Evolutionary conservation across 2,888 invertebrate species (phyloP).

Genomic region (Yponomeuta plumbellus): DNA sequence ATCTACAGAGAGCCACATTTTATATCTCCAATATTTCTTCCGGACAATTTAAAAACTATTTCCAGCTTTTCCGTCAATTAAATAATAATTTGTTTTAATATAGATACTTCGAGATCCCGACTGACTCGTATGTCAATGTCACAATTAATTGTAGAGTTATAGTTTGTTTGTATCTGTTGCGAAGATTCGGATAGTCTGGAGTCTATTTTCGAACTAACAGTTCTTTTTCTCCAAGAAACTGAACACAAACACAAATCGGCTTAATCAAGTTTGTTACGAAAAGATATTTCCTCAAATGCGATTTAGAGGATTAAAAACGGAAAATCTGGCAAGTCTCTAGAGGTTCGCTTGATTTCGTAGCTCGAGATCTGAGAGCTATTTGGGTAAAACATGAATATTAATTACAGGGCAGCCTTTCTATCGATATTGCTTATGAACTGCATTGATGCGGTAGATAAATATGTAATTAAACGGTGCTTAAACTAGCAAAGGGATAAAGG

Average conservation of each 20-base stretch:
- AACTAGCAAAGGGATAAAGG: background rate
- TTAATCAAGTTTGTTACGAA: background rate
- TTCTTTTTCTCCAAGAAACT: background rate
- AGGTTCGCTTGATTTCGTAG: background rate
- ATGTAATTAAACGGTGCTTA: background rate
- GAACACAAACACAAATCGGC: background rate
- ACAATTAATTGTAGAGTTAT: background rate
- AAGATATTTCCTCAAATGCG: background rate
- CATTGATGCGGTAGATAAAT: background rate
- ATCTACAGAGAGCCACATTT: background rate
- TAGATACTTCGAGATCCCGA: background rate
- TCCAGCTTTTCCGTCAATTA: background rate
- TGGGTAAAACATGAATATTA: background rate
- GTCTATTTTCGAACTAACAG: background rate
- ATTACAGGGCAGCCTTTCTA: background rate
- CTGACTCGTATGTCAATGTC: slow-evolving; percentile 2
- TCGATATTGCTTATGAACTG: background rate
- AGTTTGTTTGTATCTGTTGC: background rate
- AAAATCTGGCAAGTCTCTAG: background rate
- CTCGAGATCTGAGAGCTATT: background rate
- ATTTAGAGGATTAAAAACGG: background rate
- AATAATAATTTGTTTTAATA: background rate
- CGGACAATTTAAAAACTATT: background rate
- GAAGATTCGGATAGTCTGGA: background rate
- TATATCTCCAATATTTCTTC: background rate